phyloP scores from a whole-genome alignment of 2,113 vertebrate species.

The Psammodynastes pulverulentus region DNA sequence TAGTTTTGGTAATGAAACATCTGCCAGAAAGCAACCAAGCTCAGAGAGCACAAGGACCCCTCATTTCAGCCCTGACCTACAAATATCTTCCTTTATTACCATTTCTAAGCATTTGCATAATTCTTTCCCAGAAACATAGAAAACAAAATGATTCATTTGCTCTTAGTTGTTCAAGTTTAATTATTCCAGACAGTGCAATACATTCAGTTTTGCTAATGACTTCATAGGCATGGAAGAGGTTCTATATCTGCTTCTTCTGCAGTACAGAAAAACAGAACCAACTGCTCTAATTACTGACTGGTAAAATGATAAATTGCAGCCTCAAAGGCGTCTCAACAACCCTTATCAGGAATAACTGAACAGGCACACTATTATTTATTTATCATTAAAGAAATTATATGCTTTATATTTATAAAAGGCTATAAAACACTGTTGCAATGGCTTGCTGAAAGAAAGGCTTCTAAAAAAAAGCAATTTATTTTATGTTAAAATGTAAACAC shows the following conservation, averaged over 20 bases:
- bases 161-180: slow-evolving; percentile 33
- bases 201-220: slow-evolving; percentile 59
- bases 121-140: background rate
- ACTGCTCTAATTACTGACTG: slow-evolving; percentile 49
- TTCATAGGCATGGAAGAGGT: slow-evolving; percentile 61
- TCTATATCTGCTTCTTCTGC: slow-evolving; percentile 53
- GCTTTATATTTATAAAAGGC: slow-evolving; percentile 51
- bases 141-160: slow-evolving; percentile 31
- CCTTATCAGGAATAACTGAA: slow-evolving; percentile 45
- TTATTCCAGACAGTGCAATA: slow-evolving; percentile 51
- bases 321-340: slow-evolving; percentile 58
- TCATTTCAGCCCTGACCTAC: background rate
- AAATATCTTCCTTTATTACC: background rate
- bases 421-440: slow-evolving; percentile 43
- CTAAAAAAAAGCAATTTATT: slow-evolving; percentile 59
- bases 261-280: slow-evolving; percentile 31
- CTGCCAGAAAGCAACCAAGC: background rate
- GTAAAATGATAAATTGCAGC: slow-evolving; percentile 57
- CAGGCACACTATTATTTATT: slow-evolving; percentile 46
- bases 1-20: background rate
- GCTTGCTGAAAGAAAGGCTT: slow-evolving; percentile 49
- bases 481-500: slow-evolving; percentile 58
- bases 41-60: background rate
- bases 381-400: slow-evolving; percentile 45
- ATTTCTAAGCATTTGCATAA: background rate